These are phyloP conservation scores for Triplophysa siluroides DNA, from an alignment of 2,113 vertebrate species.

Conservation along the genomic window DNA sequence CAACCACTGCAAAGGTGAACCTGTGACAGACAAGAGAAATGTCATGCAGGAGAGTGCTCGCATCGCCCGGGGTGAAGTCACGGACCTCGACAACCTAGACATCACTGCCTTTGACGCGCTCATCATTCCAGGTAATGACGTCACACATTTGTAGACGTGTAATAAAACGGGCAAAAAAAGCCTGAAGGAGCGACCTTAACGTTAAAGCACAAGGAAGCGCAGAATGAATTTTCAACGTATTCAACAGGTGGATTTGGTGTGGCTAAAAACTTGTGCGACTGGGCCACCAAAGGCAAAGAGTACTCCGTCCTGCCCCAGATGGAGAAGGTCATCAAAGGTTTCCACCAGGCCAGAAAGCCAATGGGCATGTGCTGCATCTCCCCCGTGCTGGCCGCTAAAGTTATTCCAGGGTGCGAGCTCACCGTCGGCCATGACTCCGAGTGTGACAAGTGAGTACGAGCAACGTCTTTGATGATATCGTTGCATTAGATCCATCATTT, in stretches of 20 bases:
- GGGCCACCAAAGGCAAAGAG: constrained; percentile 83
- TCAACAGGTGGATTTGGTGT: constrained; percentile 85
- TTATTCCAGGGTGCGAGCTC: constrained; percentile 84
- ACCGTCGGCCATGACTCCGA: constrained; percentile 77
- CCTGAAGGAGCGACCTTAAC: no score
- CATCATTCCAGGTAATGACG: constrained; percentile 84
- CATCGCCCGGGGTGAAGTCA: constrained; percentile 88
- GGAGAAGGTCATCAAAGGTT: constrained; percentile 76
- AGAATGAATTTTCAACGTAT: not conserved
- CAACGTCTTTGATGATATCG: not conserved
- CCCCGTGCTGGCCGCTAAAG: constrained; percentile 82
- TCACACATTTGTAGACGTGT: no score
- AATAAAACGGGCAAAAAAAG: no score
- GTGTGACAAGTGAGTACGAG: constrained; percentile 72
- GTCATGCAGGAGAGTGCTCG: constrained; percentile 90
- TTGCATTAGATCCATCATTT: no score
- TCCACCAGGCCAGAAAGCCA: constrained; percentile 81
- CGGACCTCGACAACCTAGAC: constrained; percentile 77
- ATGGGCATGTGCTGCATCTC: constrained; percentile 88
- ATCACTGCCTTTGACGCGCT: constrained; percentile 80
- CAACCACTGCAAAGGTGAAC: constrained; percentile 88
- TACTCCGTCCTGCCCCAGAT: constrained; percentile 71
- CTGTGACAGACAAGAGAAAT: constrained; percentile 85
- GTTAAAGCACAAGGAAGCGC: no score
- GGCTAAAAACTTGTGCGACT: constrained; percentile 89